Percentiles rank a stretch among this genome's conserved stretches.
phyloP scores from a whole-genome alignment of 1,140 invertebrate genomes.

The Yoshiicerus persimilis region DNA sequence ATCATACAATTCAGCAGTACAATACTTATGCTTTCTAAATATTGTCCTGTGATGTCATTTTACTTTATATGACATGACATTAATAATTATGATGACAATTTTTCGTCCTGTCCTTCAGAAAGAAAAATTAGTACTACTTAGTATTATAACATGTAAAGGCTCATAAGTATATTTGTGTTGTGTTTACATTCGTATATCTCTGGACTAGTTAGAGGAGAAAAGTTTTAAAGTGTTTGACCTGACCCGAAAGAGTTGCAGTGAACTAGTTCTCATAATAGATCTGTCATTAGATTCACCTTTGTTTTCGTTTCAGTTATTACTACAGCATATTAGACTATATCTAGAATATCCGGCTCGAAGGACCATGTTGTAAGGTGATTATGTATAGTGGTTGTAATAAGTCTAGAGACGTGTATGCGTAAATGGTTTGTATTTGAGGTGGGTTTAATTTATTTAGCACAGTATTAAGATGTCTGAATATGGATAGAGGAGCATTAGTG shows the following conservation, averaged over 20 bases:
- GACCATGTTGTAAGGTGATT: too few species aligned
- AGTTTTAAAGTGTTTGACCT: conserved; percentile 17
- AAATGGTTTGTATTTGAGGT: background rate
- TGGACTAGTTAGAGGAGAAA: background rate
- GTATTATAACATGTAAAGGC: background rate
- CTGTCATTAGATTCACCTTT: background rate
- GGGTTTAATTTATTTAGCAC: background rate
- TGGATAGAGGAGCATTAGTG: background rate
- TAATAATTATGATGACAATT: too few species aligned
- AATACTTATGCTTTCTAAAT: too few species aligned
- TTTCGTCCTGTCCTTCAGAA: too few species aligned
- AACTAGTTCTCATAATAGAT: background rate
- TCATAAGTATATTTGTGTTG: background rate
- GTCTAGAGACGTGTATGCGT: background rate
- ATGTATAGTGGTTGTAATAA: too few species aligned
- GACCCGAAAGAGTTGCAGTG: background rate
- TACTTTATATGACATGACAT: too few species aligned
- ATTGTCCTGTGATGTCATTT: too few species aligned
- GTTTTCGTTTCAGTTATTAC: background rate
- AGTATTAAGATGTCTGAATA: background rate
- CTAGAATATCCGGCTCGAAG: too few species aligned
- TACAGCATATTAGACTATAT: too few species aligned
- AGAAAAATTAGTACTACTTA: too few species aligned
- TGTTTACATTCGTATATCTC: background rate
- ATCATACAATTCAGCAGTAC: too few species aligned